A percentile compares a stretch with the other conserved stretches of the same genome.
These are phyloP conservation scores for Gadopsis bispinosus DNA, from an alignment of 2,797 vertebrate species.

Conservation along the genomic window DNA sequence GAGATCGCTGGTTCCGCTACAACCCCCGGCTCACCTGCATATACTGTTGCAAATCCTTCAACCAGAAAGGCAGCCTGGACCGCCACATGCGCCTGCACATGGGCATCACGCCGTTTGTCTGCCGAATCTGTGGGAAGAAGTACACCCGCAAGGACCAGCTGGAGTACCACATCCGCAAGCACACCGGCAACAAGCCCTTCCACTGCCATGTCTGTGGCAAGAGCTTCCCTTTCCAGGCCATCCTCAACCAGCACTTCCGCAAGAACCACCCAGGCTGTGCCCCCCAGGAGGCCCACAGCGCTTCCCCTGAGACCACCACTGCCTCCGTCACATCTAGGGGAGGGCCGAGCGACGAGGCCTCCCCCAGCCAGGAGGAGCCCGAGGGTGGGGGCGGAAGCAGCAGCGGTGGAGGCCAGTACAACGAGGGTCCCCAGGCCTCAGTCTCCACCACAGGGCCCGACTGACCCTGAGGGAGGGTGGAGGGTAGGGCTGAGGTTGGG, in stretches of 20 bases:
- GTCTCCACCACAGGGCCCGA: conserved; percentile 97
- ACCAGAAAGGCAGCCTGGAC: conserved; percentile 98
- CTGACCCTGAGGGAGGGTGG: conserved; percentile 76
- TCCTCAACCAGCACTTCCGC: conserved; percentile 99
- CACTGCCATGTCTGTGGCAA: conserved; percentile 98
- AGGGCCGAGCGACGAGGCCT: conserved; percentile 91
- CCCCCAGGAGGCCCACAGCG: conserved; percentile 93
- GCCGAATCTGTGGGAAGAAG: conserved; percentile 98
- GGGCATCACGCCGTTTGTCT: conserved; percentile 98
- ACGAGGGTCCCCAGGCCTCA: conserved; percentile 91
- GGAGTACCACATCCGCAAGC: conserved; percentile 99
- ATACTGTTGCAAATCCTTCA: conserved; percentile 99
- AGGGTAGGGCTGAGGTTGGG: neutral
- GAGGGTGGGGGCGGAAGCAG: conserved; percentile 83
- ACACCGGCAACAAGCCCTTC: conserved; percentile 99
- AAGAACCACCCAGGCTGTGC: conserved; percentile 97
- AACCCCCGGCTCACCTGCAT: conserved; percentile 98
- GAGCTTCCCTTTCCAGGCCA: conserved; percentile 99
- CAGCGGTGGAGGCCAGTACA: conserved; percentile 74
- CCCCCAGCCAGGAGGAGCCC: conserved; percentile 90
- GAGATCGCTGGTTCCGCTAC: conserved; percentile 98
- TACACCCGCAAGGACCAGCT: conserved; percentile 99
- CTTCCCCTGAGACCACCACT: conserved; percentile 95
- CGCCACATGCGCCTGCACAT: conserved; percentile 98
- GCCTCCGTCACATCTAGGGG: conserved; percentile 89